Evolutionary conservation across 2,113 vertebrate genomes (phyloP), one percentile per base, ranked within the genome.

Genomic region (Calypte anna): DNA sequence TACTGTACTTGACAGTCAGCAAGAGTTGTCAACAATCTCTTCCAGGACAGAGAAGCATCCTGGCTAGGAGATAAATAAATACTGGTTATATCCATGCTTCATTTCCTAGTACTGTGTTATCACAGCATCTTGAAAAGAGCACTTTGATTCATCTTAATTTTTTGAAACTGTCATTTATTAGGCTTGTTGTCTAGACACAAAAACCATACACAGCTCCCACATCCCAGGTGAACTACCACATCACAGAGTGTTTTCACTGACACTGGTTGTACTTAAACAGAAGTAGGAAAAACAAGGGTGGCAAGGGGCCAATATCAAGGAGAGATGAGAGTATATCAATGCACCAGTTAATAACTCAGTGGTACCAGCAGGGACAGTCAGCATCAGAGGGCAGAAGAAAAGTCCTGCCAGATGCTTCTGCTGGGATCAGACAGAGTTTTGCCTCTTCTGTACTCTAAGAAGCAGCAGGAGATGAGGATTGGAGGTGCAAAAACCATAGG

Each of bases 261-360:
- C 50, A 55, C 3, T 13, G 31, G 40, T 4, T 23, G 40, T 8
- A 27, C 24, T 43, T 61, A 48, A 75, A 44, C 1, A 2, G 1
- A 14, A 58, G 15, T 1, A 40, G 13, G 1, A 28, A 27, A 31
- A 69, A 2, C 18, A 36, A 66, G 40, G 0, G 43, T 14, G 62
- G 25, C 23, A 7, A 1, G 17, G 53, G 43, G 53, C 4, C 66
- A 70, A 4, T 6, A 5, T 2, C 40, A 5, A 31, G 73, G 19
- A 31, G 33, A 46, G 8, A 10, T 9, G 11, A 20, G 78, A 62
- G 10, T 9, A 7, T 10, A 22, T 12, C 64, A 5, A 30, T 44
- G 75, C 38, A 9, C 22, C 15, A 50, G 31, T 30, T 27, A 10
- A 0, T 58, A 62, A 50, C 31, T 6, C 54, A 63, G 50, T 5